phyloP scores from a whole-genome alignment of 2,797 vertebrate genomes.

The Pantherophis vulpinus region DNA sequence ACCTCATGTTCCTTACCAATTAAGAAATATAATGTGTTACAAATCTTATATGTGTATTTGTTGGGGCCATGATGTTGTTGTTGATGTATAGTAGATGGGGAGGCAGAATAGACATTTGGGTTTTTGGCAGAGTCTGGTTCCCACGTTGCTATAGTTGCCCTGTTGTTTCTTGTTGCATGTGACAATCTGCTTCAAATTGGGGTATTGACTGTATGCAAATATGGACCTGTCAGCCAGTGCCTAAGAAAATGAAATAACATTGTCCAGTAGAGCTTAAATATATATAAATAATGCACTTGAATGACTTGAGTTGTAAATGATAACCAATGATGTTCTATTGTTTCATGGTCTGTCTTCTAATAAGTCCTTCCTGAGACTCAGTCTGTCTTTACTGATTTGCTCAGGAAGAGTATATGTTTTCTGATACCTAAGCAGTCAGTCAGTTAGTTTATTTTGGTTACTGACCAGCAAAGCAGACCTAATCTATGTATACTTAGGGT shows the following conservation, averaged over 20 bases:
- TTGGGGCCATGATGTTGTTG: background rate
- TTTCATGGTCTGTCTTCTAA: background rate
- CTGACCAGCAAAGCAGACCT: background rate
- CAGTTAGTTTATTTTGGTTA: background rate
- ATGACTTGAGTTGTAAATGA: background rate
- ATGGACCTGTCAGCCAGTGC: background rate
- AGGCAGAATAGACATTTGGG: background rate
- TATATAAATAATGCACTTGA: background rate
- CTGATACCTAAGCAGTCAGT: background rate
- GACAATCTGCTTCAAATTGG: background rate
- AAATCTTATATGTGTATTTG: background rate
- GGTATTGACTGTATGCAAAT: background rate
- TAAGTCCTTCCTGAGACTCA: background rate
- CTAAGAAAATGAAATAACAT: background rate
- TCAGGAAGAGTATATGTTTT: background rate
- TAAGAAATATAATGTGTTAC: background rate
- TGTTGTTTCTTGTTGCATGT: background rate
- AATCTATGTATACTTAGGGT: background rate
- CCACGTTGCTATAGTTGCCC: background rate
- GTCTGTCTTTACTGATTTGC: background rate
- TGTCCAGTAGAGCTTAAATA: background rate
- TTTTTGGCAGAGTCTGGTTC: background rate
- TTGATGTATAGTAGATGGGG: background rate
- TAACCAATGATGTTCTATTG: background rate
- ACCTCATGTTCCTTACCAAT: background rate